Percentiles rank a stretch among this genome's conserved stretches.
Conservation (phyloP, 2,113 vertebrate genomes). For the Pyxicephalus adspersus region DNA sequence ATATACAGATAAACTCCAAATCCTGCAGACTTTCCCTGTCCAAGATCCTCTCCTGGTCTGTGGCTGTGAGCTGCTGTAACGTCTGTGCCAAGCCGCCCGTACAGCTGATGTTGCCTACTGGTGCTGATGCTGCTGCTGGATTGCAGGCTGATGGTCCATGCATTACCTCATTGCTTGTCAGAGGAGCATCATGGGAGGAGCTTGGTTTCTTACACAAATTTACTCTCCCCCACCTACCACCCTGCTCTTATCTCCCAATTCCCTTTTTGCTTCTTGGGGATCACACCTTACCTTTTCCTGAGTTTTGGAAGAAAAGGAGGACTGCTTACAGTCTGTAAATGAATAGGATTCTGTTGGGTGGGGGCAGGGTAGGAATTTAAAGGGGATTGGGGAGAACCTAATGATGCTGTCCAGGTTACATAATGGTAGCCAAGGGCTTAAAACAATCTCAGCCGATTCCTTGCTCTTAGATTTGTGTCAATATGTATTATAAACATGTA, state of each 20-base stretch:
- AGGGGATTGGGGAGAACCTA: not conserved
- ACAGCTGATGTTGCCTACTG: constrained; percentile 51
- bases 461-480: no score
- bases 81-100: constrained; percentile 12
- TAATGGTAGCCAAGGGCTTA: not conserved
- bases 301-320: not conserved
- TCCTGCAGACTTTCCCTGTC: not conserved
- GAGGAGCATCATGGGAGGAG: constrained; percentile 61
- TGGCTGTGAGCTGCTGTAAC: constrained; percentile 44
- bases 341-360: constrained; percentile 32
- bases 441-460: no score
- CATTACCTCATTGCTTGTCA: constrained; percentile 78
- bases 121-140: constrained; percentile 66
- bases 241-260: not conserved
- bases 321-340: not conserved
- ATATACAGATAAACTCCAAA: not conserved
- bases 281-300: not conserved
- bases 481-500: no score
- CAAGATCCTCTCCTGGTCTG: not conserved
- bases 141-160: constrained; percentile 72
- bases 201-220: constrained; percentile 8
- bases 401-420: not conserved
- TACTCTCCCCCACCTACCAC: constrained; percentile 41
- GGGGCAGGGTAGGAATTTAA: constrained; percentile 11
- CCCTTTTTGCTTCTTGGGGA: not conserved